Evolutionary conservation across 1,140 invertebrate species (phyloP).

Genomic region (Saccostrea cuccullata): DNA sequence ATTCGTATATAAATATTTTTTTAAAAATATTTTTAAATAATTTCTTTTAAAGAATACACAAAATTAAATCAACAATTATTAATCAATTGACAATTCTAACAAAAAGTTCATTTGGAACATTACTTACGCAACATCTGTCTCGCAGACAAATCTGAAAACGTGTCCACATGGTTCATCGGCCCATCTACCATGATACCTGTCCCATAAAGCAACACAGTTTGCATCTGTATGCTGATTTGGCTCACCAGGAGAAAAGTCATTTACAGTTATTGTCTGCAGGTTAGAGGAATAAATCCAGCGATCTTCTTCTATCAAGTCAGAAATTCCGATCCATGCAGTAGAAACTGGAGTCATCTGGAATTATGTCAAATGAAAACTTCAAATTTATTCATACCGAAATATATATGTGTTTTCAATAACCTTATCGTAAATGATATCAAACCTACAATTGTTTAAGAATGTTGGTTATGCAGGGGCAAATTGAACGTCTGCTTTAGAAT

Average conservation of each 20-base stretch:
- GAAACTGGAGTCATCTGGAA: not conserved
- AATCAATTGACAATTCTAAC: no score
- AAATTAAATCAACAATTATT: no score
- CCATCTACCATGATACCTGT: not conserved
- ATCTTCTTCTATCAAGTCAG: not conserved
- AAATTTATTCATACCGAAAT: no score
- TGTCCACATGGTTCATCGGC: not conserved
- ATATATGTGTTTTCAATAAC: no score
- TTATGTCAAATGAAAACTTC: not conserved
- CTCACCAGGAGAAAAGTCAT: not conserved
- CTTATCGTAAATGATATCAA: no score
- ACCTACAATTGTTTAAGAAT: no score
- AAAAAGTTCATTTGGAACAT: not conserved
- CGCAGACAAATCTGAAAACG: not conserved
- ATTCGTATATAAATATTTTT: no score
- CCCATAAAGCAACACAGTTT: not conserved
- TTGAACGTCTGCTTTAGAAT: no score
- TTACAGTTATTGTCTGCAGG: not conserved
- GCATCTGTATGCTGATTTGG: not conserved
- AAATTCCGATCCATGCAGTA: slow-evolving; percentile 13
- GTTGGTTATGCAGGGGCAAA: no score
- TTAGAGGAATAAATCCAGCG: not conserved
- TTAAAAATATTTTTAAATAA: no score
- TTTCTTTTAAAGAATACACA: no score
- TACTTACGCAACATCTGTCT: not conserved